A percentile compares a stretch with the other conserved stretches of the same genome.
These are phyloP conservation scores for Tipula helvola DNA, from an alignment of 2,888 invertebrate genomes.

Conservation along the genomic window DNA sequence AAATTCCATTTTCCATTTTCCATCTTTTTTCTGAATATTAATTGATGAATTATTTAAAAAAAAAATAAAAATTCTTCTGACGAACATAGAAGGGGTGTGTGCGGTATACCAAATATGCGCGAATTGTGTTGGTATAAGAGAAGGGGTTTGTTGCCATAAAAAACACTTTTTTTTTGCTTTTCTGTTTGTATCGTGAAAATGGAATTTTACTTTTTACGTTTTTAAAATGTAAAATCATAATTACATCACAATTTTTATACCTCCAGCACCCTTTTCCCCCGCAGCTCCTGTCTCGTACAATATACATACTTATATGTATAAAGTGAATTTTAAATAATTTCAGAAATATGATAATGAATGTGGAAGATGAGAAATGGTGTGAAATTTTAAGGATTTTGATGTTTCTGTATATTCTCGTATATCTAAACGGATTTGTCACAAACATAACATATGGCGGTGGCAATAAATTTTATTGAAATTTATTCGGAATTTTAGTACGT, in stretches of 20 bases:
- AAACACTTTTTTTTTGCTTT: neutral
- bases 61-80: neutral
- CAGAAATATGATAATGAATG: neutral
- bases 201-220: neutral
- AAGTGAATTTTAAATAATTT: neutral
- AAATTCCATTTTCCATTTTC: neutral
- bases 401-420: neutral
- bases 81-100: neutral
- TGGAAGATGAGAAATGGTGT: neutral
- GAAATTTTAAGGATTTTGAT: neutral
- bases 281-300: neutral
- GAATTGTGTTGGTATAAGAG: neutral
- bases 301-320: neutral
- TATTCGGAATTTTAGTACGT: neutral
- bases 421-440: neutral
- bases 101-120: neutral
- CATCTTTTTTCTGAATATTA: neutral
- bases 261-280: neutral
- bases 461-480: neutral
- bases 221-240: neutral
- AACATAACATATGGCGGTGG: neutral
- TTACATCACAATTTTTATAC: neutral
- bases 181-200: neutral
- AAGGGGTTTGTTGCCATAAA: neutral
- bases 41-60: neutral